Percentiles rank a stretch among this genome's conserved stretches.
These are phyloP conservation scores for Thysanoteuthis rhombus DNA, from an alignment of 2,888 invertebrate species.

Conservation along the genomic window DNA sequence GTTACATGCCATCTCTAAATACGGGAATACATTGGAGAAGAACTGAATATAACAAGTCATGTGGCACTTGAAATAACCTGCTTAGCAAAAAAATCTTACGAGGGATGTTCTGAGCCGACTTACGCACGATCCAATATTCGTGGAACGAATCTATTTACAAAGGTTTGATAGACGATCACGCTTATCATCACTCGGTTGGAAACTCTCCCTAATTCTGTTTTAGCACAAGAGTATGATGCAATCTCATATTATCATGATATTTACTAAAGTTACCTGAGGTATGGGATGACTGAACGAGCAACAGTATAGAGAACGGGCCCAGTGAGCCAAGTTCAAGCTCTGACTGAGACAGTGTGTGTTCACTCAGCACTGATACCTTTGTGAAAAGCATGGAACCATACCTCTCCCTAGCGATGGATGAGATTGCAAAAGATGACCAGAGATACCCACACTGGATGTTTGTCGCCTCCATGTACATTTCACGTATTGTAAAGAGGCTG, in stretches of 20 bases:
- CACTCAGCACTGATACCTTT: too few species aligned
- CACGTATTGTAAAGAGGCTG: too few species aligned
- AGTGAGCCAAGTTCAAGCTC: too few species aligned
- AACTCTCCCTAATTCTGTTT: not conserved
- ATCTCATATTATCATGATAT: not conserved
- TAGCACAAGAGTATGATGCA: not conserved
- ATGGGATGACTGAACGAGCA: too few species aligned
- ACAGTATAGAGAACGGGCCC: too few species aligned
- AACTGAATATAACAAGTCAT: not conserved
- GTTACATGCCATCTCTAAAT: not conserved
- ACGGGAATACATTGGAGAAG: not conserved
- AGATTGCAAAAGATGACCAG: too few species aligned
- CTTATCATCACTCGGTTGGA: not conserved
- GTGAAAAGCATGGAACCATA: too few species aligned
- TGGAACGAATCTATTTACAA: not conserved
- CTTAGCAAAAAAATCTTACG: not conserved
- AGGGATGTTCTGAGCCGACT: not conserved
- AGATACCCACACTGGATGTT: too few species aligned
- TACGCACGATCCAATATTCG: not conserved
- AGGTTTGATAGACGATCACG: not conserved
- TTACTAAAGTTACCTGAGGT: too few species aligned
- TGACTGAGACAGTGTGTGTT: too few species aligned
- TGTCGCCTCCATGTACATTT: too few species aligned
- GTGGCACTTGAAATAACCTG: not conserved
- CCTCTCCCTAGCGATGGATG: too few species aligned